Evolutionary conservation across 2,888 invertebrate species (phyloP).

Genomic region (Minunthozetes semirufus): DNA sequence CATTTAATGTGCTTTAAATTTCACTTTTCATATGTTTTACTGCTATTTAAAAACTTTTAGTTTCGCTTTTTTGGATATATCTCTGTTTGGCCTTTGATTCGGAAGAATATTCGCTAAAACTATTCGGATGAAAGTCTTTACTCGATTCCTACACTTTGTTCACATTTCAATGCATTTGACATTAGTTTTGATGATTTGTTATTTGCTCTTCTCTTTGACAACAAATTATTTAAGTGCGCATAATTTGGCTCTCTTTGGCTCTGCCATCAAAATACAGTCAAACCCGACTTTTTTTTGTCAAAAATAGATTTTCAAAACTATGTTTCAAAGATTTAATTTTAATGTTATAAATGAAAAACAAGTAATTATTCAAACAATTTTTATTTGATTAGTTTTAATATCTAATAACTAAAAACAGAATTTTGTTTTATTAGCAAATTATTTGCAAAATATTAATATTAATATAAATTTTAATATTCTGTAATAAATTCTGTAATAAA

Average conservation of each 20-base stretch:
- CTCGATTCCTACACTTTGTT: background rate
- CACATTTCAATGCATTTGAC: background rate
- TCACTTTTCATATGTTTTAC: conserved; percentile 21
- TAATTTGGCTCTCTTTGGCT: background rate
- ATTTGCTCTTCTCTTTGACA: background rate
- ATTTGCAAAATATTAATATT: background rate
- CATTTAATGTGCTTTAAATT: conserved; percentile 19
- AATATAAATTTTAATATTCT: conserved; percentile 13
- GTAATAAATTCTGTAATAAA: background rate
- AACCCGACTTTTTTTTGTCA: background rate
- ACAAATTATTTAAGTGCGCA: conserved; percentile 24
- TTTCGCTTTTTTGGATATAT: conserved; percentile 15
- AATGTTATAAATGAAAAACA: background rate
- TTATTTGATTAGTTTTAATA: background rate
- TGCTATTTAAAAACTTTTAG: background rate
- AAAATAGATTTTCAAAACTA: background rate
- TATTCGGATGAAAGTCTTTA: background rate
- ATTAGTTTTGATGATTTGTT: conserved; percentile 9
- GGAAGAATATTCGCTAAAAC: background rate
- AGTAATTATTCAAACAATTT: background rate
- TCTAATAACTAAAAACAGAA: background rate
- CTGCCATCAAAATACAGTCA: background rate
- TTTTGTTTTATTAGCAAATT: background rate
- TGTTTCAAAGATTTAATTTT: conserved; percentile 1
- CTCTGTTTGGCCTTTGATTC: background rate